Conservation (phyloP, 2,888 invertebrate species). For the Linyphia triangularis region DNA sequence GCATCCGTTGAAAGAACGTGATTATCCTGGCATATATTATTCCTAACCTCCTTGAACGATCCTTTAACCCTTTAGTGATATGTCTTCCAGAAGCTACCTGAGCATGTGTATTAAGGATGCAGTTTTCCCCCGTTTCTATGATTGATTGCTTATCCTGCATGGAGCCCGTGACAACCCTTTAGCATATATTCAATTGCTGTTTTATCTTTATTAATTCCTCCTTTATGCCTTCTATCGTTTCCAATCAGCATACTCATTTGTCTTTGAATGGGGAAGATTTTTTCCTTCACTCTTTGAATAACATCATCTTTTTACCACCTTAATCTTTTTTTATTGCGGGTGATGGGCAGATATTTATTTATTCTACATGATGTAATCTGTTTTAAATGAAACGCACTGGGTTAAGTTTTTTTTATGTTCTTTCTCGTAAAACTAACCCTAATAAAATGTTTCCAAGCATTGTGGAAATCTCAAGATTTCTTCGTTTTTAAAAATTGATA, state of each 20-base stretch:
- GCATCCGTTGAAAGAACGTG: background rate
- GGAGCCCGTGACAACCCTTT: background rate
- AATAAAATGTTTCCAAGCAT: no score
- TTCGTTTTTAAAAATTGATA: no score
- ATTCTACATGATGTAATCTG: no score
- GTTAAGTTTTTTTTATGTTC: no score
- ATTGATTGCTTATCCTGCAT: background rate
- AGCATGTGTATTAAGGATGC: background rate
- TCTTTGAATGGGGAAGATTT: background rate
- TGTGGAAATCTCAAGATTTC: no score
- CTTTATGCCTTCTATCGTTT: background rate
- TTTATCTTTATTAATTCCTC: background rate
- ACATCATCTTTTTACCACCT: background rate
- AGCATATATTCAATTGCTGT: background rate
- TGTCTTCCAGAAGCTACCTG: background rate
- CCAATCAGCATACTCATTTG: background rate
- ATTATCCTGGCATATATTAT: background rate
- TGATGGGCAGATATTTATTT: background rate
- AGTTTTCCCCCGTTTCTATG: background rate
- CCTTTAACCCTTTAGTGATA: background rate
- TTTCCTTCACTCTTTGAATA: no score
- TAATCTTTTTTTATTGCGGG: background rate
- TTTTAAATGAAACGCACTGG: no score
- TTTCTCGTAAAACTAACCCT: no score
- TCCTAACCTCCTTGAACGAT: background rate